A percentile compares a stretch with the other conserved stretches of the same genome.
phyloP scores from a whole-genome alignment of 2,113 vertebrate species.

The Menura novaehollandiae region DNA sequence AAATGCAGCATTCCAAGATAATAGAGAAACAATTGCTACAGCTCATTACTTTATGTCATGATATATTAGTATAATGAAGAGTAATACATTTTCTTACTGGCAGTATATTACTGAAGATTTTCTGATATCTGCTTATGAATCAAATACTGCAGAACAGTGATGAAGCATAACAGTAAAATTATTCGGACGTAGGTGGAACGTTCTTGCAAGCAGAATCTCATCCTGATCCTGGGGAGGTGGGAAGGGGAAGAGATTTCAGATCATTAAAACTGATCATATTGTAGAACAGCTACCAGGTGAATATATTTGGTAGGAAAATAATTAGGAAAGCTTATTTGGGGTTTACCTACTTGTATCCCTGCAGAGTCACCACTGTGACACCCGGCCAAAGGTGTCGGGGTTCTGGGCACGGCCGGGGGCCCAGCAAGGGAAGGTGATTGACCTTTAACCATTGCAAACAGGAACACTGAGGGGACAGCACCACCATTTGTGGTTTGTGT shows the following conservation, averaged over 20 bases:
- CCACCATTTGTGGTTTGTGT: background rate
- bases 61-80: background rate
- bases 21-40: background rate
- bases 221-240: background rate
- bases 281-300: background rate
- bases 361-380: background rate
- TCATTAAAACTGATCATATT: background rate
- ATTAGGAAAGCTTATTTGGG: background rate
- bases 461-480: background rate
- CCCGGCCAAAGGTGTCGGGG: too few relatives aligned
- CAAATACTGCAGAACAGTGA: background rate
- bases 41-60: background rate
- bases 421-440: background rate
- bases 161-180: background rate
- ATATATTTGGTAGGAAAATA: background rate
- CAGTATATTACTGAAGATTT: background rate
- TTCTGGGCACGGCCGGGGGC: rapidly evolving
- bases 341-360: background rate
- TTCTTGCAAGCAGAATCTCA: background rate
- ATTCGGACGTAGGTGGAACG: background rate
- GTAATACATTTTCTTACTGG: background rate
- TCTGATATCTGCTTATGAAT: background rate
- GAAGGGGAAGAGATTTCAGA: background rate
- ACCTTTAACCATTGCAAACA: background rate
- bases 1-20: background rate